Evolutionary conservation across 2,888 invertebrate genomes (phyloP).

Genomic region (Oxytorus armatus): DNA sequence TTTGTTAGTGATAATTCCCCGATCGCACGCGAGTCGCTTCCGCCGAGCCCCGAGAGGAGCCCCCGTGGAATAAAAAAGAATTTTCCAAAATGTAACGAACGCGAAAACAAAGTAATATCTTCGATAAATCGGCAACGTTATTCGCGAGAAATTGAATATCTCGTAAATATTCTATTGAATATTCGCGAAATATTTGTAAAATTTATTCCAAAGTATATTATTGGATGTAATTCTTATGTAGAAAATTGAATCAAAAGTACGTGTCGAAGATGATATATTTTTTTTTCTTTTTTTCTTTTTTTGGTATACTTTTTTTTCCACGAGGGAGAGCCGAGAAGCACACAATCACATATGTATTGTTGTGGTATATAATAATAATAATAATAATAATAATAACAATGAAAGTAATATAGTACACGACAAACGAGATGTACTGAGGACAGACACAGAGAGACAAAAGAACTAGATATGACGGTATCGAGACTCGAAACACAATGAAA

Average conservation of each 20-base stretch:
- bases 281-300: conserved; percentile 30
- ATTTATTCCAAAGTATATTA: neutral
- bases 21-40: conserved; percentile 83
- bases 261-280: neutral
- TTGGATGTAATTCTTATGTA: neutral
- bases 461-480: conserved; percentile 55
- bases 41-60: conserved; percentile 84
- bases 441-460: conserved; percentile 41
- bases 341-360: conserved; percentile 72
- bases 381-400: conserved; percentile 39
- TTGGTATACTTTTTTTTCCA: conserved; percentile 38
- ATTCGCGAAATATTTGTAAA: conserved; percentile 5
- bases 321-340: conserved; percentile 83
- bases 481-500: conserved; percentile 41
- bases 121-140: too few relatives aligned
- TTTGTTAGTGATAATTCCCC: conserved; percentile 80
- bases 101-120: neutral
- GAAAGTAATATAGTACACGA: conserved; percentile 49
- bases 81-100: neutral
- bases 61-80: conserved; percentile 42
- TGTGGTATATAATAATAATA: conserved; percentile 34
- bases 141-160: too few relatives aligned
- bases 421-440: conserved; percentile 51
- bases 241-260: neutral
- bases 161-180: too few relatives aligned